Evolutionary conservation across 23 tunicate species (phyloP), one percentile per base, ranked within the genome.

Genomic region (Diplosoma virens): DNA sequence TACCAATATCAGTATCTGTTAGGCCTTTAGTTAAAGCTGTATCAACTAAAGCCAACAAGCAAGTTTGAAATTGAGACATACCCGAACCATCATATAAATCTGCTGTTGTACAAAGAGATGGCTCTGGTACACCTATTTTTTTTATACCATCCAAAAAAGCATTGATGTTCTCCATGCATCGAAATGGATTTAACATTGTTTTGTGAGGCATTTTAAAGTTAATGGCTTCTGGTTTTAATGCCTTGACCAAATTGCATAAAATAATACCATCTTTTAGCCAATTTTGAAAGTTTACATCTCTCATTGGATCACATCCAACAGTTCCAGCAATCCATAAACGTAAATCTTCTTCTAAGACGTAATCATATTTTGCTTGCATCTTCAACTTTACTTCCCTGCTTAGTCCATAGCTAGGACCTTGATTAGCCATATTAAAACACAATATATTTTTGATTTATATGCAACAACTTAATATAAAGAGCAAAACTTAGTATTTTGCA

Each of bases 241-340:
- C 37, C 18, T 87, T 63, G 24, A 87, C 79, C 33, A 87, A 70
- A 16, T 84, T 74, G 47, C 95, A 87, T 37, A 87, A 79, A 14
- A 87, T 76, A 25, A 58, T 76, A 23, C 95, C 95, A 76, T 87
- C 95, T 67, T 87, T 87, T 9, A 87, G 81, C 85, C 95, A 87
- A 25, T 46, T 64, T 37, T 85, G 80, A 58, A 87, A 87, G 18
- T 78, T 26, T 0, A 73, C 58, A 47, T 87, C 87, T 0, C 14
- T 34, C 67, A 84, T 79, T 1, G 71, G 80, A 35, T 47, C 47
- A 14, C 75, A 70, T n/a, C 74, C 95, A 20, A 81, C 67, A 28
- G 82, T 82, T 58, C 78, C 87, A 47, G 95, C 80, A 50, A 87
- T 87, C 95, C 95, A 87, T 3, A 48, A 47, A 26, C 95, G 46